These are phyloP conservation scores for Cremastinae sp. DNA, from an alignment of 2,888 invertebrate species.

Conservation along the genomic window DNA sequence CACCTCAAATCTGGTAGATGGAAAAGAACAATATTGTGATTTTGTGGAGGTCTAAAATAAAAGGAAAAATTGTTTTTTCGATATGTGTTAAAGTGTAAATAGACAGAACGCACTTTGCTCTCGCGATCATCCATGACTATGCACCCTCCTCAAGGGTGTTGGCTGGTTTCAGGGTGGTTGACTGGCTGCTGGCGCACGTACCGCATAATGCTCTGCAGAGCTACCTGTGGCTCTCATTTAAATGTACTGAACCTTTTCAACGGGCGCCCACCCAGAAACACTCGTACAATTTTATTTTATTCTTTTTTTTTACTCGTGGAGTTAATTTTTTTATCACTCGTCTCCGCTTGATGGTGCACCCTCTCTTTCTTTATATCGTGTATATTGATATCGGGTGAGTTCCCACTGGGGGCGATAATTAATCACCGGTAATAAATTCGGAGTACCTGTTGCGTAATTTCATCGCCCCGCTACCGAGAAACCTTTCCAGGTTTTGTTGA, in stretches of 20 bases:
- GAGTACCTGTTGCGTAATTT: constrained; percentile 70
- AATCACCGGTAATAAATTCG: constrained; percentile 67
- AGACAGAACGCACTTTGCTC: constrained; percentile 35
- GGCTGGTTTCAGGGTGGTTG: constrained; percentile 60
- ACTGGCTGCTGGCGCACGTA: constrained; percentile 70
- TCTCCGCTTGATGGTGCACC: constrained; percentile 62
- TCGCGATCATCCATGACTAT: constrained; percentile 71
- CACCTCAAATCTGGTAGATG: too few species aligned
- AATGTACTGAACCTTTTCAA: constrained; percentile 75
- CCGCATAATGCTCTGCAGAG: constrained; percentile 71
- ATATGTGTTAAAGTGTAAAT: background rate
- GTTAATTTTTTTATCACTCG: constrained; percentile 43
- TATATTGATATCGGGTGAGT: constrained; percentile 64
- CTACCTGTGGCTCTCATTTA: constrained; percentile 79
- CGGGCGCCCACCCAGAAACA: constrained; percentile 48
- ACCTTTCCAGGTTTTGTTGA: constrained; percentile 21
- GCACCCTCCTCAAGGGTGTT: constrained; percentile 67
- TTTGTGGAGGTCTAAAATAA: too few species aligned
- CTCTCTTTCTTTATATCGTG: background rate
- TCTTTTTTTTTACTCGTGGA: constrained; percentile 2
- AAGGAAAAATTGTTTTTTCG: constrained; percentile 3
- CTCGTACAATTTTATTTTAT: constrained; percentile 36
- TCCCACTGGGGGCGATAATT: constrained; percentile 64
- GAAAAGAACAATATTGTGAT: too few species aligned
- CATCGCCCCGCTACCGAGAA: background rate